Percentiles rank a stretch among this genome's conserved stretches.
Conservation (phyloP, 2,888 invertebrate genomes). For the Rambutsinella grinnellia region DNA sequence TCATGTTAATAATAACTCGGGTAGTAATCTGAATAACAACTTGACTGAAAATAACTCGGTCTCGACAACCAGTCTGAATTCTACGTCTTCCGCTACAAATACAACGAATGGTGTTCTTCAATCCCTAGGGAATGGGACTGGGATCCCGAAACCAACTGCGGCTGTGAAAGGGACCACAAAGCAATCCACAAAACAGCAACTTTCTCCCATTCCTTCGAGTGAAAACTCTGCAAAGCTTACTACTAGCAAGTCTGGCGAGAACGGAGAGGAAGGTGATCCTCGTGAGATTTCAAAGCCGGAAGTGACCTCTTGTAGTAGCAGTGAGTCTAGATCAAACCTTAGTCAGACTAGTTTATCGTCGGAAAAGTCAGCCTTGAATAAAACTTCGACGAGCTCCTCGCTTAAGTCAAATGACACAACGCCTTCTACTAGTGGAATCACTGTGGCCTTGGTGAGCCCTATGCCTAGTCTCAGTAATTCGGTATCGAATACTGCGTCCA, state of each 20-base stretch:
- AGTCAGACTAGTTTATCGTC: constrained; percentile 49
- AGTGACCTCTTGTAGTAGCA: constrained; percentile 36
- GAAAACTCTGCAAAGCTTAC: neutral
- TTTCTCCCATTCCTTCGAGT: constrained; percentile 14
- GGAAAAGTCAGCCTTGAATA: constrained; percentile 43
- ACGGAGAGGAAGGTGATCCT: neutral
- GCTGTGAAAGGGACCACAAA: constrained; percentile 92
- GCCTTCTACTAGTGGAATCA: constrained; percentile 50
- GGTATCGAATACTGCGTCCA: constrained; percentile 53
- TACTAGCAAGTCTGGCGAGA: neutral
- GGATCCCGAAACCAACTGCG: constrained; percentile 91
- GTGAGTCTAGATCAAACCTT: constrained; percentile 46
- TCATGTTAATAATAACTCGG: neutral
- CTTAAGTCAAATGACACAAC: constrained; percentile 37
- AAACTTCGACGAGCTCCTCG: constrained; percentile 49
- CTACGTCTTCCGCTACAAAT: constrained; percentile 51
- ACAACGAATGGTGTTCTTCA: constrained; percentile 26
- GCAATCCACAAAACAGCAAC: constrained; percentile 74
- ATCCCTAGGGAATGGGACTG: constrained; percentile 73
- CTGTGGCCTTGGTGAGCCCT: constrained; percentile 79
- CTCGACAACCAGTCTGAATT: constrained; percentile 51
- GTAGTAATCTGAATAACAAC: constrained; percentile 33
- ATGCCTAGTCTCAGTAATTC: constrained; percentile 73
- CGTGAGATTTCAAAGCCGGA: constrained; percentile 15
- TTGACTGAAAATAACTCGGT: constrained; percentile 36